Evolutionary conservation across 2,888 invertebrate species (phyloP), one percentile per base, ranked within the genome.

Genomic region (Diarsia mendica): DNA sequence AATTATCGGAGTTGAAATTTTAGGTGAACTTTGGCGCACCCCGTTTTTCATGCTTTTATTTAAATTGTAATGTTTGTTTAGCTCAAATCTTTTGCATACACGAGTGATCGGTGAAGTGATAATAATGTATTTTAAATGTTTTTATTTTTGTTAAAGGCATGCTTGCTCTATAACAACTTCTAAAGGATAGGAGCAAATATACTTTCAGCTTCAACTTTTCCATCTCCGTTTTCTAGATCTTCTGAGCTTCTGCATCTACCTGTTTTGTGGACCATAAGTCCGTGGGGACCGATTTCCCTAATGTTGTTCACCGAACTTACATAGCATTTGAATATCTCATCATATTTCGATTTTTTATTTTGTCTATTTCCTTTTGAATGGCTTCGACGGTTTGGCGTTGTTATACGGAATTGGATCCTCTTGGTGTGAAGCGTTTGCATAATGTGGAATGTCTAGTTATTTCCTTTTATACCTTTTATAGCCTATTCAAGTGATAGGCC

Each of bases 271-370:
- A 9, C 23, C 78, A 55, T 44, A 70, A 51, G 51, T 87, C 91
- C 84, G 88, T 23, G 39, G 91, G 87, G 93, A 88, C 87, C 90
- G 91, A 92, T 94, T 93, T 93, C 90, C 93, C 91, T 94, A 93
- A 94, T 92, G 92, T 89, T 91, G 91, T 91, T 92, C 91, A 83
- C 86, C 84, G 88, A 93, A 93, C 90, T 94, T 92, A 88, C 90
- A 90, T 92, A 91, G 90, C 89, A 93, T 94, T 93, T 93, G 93
- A 94, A 94, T 94, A 93, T 92, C 91, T 92, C 91, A 91, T 92
- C 90, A 91, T 91, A 92, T 91, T 92, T 91, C 85, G 89, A 89
- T 92, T 91, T 84, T 91, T 92, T 90, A 91, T 88, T 88, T 80
- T 71, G 84, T 88, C 87, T 81, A 89, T 90, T 90, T 90, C 87